Evolutionary conservation across 2,888 invertebrate species (phyloP).

Genomic region (Psylliodes chrysocephalus): DNA sequence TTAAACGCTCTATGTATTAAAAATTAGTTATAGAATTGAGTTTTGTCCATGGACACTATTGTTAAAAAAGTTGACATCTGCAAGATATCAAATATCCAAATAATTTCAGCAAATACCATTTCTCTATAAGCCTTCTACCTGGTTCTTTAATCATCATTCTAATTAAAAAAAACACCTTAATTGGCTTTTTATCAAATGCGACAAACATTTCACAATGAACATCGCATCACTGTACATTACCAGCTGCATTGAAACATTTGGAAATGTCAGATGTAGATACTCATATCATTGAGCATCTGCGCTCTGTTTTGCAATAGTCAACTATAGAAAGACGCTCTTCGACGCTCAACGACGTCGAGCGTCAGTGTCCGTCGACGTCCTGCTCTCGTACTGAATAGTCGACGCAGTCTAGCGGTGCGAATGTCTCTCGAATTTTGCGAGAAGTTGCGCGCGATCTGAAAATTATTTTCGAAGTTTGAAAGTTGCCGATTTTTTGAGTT

Average conservation of each 20-base stretch:
- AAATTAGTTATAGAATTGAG: too few relatives aligned
- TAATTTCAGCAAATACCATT: too few relatives aligned
- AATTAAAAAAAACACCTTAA: too few relatives aligned
- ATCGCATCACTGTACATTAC: too few relatives aligned
- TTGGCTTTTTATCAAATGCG: too few relatives aligned
- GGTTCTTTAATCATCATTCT: too few relatives aligned
- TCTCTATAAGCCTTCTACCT: too few relatives aligned
- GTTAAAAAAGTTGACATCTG: too few relatives aligned
- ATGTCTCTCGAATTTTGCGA: background rate
- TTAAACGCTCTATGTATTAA: too few relatives aligned
- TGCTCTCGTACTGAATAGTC: slow-evolving; percentile 16
- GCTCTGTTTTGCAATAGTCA: slow-evolving; percentile 7
- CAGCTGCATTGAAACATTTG: background rate
- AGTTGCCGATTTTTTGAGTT: background rate
- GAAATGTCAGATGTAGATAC: background rate
- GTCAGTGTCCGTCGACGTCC: slow-evolving; percentile 22
- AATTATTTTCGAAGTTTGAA: background rate
- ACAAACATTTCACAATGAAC: too few relatives aligned
- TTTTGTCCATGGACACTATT: too few relatives aligned
- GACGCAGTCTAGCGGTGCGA: background rate
- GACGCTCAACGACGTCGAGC: slow-evolving; percentile 22
- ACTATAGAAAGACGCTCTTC: slow-evolving; percentile 11
- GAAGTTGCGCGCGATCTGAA: slow-evolving; percentile 1
- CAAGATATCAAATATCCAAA: too few relatives aligned
- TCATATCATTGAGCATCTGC: slow-evolving; percentile 20